A percentile compares a stretch with the other conserved stretches of the same genome.
Conservation (phyloP, 1,140 invertebrate species). For the Archegozetes longisetosus region DNA sequence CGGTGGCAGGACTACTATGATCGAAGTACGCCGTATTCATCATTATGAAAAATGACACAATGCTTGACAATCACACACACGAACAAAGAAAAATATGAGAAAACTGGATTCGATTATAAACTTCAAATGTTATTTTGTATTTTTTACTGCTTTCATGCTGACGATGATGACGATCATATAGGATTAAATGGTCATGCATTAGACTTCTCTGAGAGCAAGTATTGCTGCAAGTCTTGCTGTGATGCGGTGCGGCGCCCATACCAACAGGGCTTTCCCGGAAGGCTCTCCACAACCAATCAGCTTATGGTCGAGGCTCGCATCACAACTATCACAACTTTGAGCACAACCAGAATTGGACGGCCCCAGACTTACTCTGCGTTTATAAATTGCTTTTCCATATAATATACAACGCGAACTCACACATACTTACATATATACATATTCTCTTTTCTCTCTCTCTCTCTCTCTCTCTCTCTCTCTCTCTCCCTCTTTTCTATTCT, state of each 20-base stretch:
- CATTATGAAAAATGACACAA: slow-evolving; percentile 9
- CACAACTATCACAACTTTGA: not conserved
- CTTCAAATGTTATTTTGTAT: not conserved
- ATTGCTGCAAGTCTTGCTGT: not conserved
- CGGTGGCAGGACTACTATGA: slow-evolving; percentile 1
- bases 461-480: not conserved
- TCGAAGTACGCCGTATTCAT: slow-evolving; percentile 16
- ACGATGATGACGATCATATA: not conserved
- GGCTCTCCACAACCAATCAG: not conserved
- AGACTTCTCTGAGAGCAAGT: not conserved
- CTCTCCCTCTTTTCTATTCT: not conserved
- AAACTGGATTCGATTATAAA: not conserved
- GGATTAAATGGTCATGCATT: not conserved
- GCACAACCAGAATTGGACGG: not conserved
- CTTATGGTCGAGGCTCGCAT: not conserved
- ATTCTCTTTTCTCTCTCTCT: not conserved
- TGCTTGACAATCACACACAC: not conserved
- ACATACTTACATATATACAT: not conserved
- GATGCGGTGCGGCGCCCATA: not conserved
- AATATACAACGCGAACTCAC: not conserved
- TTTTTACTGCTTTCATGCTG: not conserved
- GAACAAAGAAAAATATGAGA: not conserved
- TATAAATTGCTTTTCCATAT: not conserved
- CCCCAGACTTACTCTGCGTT: not conserved
- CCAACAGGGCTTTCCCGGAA: not conserved